These are phyloP conservation scores for Megaustenia siamemsis DNA, from an alignment of 2,888 invertebrate species.

Conservation along the genomic window DNA sequence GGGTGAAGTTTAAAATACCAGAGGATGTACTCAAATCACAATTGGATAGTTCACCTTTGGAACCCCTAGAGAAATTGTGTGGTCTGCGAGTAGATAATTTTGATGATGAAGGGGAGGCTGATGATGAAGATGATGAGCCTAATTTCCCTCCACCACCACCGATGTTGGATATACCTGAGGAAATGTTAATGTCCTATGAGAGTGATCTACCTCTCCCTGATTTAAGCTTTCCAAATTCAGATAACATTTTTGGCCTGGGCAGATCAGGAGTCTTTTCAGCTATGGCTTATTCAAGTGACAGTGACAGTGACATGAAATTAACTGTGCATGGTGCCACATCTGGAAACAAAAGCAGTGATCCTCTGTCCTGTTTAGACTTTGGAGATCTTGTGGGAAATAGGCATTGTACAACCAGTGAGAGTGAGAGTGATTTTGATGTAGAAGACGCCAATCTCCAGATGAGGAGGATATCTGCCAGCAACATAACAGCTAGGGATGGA, in stretches of 20 bases:
- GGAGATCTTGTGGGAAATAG: constrained; percentile 60
- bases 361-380: constrained; percentile 68
- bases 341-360: constrained; percentile 64
- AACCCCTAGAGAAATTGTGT: constrained; percentile 42
- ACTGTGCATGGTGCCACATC: not conserved
- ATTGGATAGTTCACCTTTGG: constrained; percentile 40
- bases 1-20: constrained; percentile 14
- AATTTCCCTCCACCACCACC: constrained; percentile 51
- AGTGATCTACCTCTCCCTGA: constrained; percentile 51
- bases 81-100: constrained; percentile 38
- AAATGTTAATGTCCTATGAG: constrained; percentile 50
- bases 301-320: constrained; percentile 19
- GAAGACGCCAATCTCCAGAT: constrained; percentile 44
- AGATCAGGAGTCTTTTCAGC: not conserved
- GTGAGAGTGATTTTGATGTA: constrained; percentile 65
- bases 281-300: constrained; percentile 33
- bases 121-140: constrained; percentile 56
- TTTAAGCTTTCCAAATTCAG: not conserved
- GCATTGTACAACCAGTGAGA: constrained; percentile 68
- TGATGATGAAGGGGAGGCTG: constrained; percentile 58
- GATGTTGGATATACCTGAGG: constrained; percentile 49
- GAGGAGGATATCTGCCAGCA: constrained; percentile 28
- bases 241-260: constrained; percentile 27
- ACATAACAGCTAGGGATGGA: not conserved
- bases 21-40: not conserved